Evolutionary conservation across 2,113 vertebrate species (phyloP).

Genomic region (Pollimyrus isidori): DNA sequence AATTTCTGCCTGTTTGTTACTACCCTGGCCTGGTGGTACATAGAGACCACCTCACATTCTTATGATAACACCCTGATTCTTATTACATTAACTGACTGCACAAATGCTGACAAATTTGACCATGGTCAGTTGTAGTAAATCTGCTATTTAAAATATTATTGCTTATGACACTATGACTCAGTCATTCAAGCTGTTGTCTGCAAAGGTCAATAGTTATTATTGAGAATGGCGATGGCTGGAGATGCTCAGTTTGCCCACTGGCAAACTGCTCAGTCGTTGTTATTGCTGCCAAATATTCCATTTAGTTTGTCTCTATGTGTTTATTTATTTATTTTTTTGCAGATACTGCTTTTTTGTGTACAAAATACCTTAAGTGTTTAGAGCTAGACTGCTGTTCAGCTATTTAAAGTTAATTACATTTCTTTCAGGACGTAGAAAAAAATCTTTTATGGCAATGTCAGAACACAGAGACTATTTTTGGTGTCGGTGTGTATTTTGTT

Average conservation of each 20-base stretch:
- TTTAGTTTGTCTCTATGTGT: not conserved
- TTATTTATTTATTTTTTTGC: not conserved
- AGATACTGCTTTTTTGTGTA: not conserved
- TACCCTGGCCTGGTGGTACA: not conserved
- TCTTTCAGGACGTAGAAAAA: constrained; percentile 26
- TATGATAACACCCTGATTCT: not conserved
- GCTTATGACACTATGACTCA: not conserved
- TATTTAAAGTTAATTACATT: constrained; percentile 32
- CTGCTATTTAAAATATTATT: not conserved
- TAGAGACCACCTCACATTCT: not conserved
- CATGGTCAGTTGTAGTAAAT: not conserved
- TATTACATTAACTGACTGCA: not conserved
- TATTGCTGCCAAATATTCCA: not conserved
- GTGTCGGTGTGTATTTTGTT: not conserved
- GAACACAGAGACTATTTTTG: not conserved
- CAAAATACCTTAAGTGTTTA: constrained; percentile 24
- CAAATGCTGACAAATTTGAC: not conserved
- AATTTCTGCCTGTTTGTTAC: not conserved
- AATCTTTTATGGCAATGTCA: constrained; percentile 18
- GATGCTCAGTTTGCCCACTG: not conserved
- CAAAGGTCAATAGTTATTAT: not conserved
- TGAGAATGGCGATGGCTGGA: not conserved
- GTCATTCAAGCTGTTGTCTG: not conserved
- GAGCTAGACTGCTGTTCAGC: constrained; percentile 22
- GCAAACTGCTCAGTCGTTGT: not conserved